Percentiles rank a stretch among this genome's conserved stretches.
Conservation (phyloP, 2,797 vertebrate species). For the Mormyrops attenuatus region DNA sequence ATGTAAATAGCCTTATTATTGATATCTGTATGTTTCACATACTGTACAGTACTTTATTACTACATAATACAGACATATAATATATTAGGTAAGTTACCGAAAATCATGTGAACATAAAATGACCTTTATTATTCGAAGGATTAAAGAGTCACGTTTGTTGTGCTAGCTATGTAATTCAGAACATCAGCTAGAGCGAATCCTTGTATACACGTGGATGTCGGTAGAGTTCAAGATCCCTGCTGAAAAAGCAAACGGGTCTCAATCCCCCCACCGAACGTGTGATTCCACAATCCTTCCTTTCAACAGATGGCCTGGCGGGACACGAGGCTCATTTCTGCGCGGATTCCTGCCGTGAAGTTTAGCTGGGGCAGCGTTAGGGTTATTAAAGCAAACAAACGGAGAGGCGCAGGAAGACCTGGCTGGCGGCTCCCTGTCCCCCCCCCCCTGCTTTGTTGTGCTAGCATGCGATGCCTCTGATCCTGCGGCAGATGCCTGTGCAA, state of each 20-base stretch:
- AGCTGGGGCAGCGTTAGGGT: conserved; percentile 66
- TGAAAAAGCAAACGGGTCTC: neutral
- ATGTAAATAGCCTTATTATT: neutral
- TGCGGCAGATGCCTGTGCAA: conserved; percentile 24
- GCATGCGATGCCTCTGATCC: conserved; percentile 38
- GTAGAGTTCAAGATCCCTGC: neutral
- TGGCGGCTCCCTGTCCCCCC: neutral
- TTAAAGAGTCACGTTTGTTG: neutral
- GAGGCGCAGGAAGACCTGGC: conserved; percentile 46
- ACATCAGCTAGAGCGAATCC: neutral
- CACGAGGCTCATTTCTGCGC: neutral
- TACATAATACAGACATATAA: neutral
- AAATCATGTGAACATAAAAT: neutral
- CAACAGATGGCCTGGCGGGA: neutral
- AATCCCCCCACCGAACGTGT: neutral
- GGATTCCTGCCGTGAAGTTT: conserved; percentile 36
- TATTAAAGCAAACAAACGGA: conserved; percentile 74
- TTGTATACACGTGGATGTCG: neutral
- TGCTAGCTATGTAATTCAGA: neutral
- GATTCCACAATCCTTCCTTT: neutral
- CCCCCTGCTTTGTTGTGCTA: conserved; percentile 34
- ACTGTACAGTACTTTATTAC: neutral
- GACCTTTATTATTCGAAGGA: neutral
- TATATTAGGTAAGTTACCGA: neutral
- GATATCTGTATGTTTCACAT: neutral